Conservation (phyloP, 2,888 invertebrate species). For the Elysia crispata region DNA sequence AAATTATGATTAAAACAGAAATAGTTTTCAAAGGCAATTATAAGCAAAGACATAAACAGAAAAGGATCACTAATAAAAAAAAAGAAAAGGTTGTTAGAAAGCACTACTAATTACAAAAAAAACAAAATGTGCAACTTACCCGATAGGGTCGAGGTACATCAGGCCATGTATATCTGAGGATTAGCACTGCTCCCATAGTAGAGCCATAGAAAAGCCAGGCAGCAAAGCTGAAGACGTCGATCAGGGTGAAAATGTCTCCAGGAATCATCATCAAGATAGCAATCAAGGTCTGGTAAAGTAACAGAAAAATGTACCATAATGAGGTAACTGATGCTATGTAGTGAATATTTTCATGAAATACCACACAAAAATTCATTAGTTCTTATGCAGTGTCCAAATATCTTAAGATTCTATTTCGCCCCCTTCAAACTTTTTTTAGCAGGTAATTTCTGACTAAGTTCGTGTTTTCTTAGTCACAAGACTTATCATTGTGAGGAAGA, state of each 20-base stretch:
- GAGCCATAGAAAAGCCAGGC: slow-evolving; percentile 99
- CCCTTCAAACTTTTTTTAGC: no score
- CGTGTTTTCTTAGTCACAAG: no score
- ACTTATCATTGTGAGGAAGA: no score
- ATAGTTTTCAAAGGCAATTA: background rate
- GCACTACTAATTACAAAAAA: background rate
- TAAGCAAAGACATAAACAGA: background rate
- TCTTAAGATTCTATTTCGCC: no score
- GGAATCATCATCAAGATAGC: slow-evolving; percentile 94
- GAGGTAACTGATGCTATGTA: no score
- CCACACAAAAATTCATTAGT: no score
- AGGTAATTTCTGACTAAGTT: no score
- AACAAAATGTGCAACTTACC: slow-evolving; percentile 79
- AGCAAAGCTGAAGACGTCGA: slow-evolving; percentile 98
- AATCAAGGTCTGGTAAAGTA: slow-evolving; percentile 80
- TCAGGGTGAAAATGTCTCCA: slow-evolving; percentile 94
- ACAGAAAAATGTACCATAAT: no score
- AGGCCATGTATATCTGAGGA: slow-evolving; percentile 90
- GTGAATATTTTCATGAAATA: no score
- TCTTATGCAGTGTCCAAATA: no score
- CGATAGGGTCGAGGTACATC: slow-evolving; percentile 95
- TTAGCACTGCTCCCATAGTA: slow-evolving; percentile 93
- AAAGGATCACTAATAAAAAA: background rate
- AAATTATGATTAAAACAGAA: background rate
- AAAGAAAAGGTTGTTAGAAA: background rate